These are phyloP conservation scores for Neolamprologus cancellatus DNA, from an alignment of 2,113 vertebrate species.

Conservation along the genomic window DNA sequence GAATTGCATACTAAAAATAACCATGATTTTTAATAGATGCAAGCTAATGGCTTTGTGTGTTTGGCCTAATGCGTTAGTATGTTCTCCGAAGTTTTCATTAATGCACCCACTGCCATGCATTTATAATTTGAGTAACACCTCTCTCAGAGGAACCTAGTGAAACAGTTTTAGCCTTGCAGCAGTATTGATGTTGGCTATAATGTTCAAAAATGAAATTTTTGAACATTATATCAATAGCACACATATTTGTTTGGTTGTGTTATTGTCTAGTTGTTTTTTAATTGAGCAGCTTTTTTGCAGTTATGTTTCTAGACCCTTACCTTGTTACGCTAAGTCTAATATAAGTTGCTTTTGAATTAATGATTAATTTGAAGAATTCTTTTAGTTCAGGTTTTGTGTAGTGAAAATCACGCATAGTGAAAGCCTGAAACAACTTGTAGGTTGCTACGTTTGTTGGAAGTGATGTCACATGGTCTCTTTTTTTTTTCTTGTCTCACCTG, in stretches of 20 bases:
- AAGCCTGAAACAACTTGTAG: neutral
- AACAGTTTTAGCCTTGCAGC: neutral
- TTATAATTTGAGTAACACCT: neutral
- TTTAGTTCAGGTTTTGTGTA: neutral
- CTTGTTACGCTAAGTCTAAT: neutral
- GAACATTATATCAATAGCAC: neutral
- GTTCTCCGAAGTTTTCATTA: neutral
- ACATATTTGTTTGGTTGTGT: neutral
- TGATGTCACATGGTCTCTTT: neutral
- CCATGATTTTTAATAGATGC: neutral
- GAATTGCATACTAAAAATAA: neutral
- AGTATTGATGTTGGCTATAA: neutral
- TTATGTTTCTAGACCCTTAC: neutral
- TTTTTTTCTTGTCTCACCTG: neutral
- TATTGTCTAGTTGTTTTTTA: neutral
- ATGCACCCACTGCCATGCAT: neutral
- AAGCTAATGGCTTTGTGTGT: neutral
- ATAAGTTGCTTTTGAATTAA: neutral
- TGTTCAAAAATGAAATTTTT: neutral
- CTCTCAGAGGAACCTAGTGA: neutral
- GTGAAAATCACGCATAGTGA: neutral
- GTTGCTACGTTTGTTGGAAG: neutral
- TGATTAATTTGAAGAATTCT: neutral
- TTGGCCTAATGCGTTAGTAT: neutral
- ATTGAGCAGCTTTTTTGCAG: neutral